Percentiles rank a stretch among this genome's conserved stretches.
phyloP scores from a whole-genome alignment of 2,113 vertebrate species.

The Colossoma macropomum region DNA sequence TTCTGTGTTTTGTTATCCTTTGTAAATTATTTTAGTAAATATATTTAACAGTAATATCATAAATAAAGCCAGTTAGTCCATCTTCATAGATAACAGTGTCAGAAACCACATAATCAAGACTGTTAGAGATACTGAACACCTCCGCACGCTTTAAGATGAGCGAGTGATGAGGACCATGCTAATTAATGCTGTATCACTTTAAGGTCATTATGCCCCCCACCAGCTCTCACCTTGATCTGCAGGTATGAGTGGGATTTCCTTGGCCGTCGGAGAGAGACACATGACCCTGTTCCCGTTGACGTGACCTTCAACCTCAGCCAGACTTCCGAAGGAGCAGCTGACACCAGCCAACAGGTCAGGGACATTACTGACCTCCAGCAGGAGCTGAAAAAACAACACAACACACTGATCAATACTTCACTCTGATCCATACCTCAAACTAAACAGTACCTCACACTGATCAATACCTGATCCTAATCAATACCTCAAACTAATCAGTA shows the following conservation, averaged over 20 bases:
- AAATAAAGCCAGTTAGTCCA: no score
- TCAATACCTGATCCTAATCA: not conserved
- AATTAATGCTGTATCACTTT: not conserved
- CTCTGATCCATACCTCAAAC: not conserved
- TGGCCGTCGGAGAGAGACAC: slow-evolving; percentile 88
- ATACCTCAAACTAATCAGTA: not conserved
- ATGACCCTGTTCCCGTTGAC: slow-evolving; percentile 87
- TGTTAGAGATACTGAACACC: no score
- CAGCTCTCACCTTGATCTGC: slow-evolving; percentile 84
- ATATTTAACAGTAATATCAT: no score
- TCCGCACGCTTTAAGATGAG: no score
- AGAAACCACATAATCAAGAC: no score
- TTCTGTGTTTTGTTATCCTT: no score
- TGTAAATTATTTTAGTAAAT: no score
- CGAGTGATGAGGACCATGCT: no score
- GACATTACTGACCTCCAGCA: slow-evolving; percentile 88
- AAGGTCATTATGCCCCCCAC: not conserved
- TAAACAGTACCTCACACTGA: not conserved
- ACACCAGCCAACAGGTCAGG: slow-evolving; percentile 88
- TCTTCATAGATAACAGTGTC: no score
- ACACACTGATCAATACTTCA: not conserved
- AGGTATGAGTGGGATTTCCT: slow-evolving; percentile 89
- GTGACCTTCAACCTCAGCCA: slow-evolving; percentile 89
- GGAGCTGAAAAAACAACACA: slow-evolving; percentile 79
- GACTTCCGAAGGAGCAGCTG: slow-evolving; percentile 91